Percentiles rank a stretch among this genome's conserved stretches.
Conservation (phyloP, 2,113 vertebrate species). For the Corvus hawaiiensis region DNA sequence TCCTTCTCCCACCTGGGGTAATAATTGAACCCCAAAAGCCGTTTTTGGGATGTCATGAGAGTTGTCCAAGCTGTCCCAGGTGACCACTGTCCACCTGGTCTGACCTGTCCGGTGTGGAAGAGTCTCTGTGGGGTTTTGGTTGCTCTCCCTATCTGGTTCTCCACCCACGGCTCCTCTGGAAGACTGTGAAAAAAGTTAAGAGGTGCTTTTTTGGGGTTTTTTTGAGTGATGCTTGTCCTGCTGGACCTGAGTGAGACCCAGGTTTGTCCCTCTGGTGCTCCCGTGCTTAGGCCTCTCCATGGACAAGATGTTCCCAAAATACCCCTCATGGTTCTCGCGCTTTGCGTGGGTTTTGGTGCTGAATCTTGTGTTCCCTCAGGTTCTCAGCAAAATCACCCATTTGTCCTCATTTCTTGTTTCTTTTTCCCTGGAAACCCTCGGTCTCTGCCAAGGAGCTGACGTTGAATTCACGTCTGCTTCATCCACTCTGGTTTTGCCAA, state of each 20-base stretch:
- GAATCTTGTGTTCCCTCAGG: neutral
- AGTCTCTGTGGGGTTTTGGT: neutral
- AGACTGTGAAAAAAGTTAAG: neutral
- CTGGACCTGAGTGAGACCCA: neutral
- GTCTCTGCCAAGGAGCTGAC: fast-evolving
- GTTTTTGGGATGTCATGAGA: fast-evolving
- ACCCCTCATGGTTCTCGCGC: neutral
- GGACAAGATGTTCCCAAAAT: neutral
- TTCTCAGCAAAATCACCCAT: neutral
- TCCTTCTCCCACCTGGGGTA: neutral
- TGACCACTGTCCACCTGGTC: neutral
- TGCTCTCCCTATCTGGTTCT: neutral
- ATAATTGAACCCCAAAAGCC: too few relatives aligned
- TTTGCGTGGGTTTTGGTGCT: neutral
- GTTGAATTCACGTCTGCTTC: fast-evolving
- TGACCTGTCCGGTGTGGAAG: neutral
- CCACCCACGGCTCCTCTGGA: neutral
- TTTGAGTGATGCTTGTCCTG: neutral
- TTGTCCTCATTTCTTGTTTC: neutral
- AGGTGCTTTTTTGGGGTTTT: neutral
- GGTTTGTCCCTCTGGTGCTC: neutral
- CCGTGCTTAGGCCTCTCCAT: fast-evolving
- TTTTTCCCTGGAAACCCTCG: neutral
- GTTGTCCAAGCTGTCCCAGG: neutral
- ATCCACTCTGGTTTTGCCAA: neutral